A percentile compares a stretch with the other conserved stretches of the same genome.
Conservation (phyloP, 2,888 invertebrate species). For the Heliconius ethilla region DNA sequence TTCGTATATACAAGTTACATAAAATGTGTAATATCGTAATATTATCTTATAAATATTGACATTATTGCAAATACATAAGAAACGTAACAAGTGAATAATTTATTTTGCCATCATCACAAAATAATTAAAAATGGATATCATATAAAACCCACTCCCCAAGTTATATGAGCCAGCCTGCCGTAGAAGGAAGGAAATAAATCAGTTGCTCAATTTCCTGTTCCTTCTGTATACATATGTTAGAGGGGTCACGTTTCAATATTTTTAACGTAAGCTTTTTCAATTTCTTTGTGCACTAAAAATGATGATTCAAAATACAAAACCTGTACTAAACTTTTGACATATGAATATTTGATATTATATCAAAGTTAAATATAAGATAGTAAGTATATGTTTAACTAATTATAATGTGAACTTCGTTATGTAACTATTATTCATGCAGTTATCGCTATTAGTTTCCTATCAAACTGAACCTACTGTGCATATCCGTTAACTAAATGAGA, state of each 20-base stretch:
- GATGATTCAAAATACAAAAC: neutral
- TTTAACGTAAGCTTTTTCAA: neutral
- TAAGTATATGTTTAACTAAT: conserved; percentile 6
- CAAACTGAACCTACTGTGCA: conserved; percentile 18
- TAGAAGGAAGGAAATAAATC: conserved; percentile 19
- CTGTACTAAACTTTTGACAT: neutral
- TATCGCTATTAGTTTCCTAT: conserved; percentile 10
- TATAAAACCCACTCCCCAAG: conserved; percentile 4
- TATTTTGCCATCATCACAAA: neutral
- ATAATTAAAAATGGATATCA: neutral
- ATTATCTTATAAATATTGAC: conserved; percentile 26
- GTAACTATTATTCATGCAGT: conserved; percentile 19
- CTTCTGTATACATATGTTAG: conserved; percentile 15
- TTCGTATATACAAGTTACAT: conserved; percentile 66
- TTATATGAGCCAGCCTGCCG: conserved; percentile 13
- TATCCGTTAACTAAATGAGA: conserved; percentile 14
- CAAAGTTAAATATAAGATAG: conserved; percentile 10
- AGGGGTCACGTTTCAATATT: conserved; percentile 25
- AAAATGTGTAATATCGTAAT: conserved; percentile 53
- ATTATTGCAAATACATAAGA: conserved; percentile 18
- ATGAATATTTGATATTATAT: neutral
- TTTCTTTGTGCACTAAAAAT: neutral
- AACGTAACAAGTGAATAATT: neutral
- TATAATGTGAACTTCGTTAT: conserved; percentile 1
- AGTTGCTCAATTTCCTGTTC: conserved; percentile 27